Percentiles rank a stretch among this genome's conserved stretches.
These are phyloP conservation scores for Kradibia gibbosae DNA, from an alignment of 1,140 invertebrate genomes.

Conservation along the genomic window DNA sequence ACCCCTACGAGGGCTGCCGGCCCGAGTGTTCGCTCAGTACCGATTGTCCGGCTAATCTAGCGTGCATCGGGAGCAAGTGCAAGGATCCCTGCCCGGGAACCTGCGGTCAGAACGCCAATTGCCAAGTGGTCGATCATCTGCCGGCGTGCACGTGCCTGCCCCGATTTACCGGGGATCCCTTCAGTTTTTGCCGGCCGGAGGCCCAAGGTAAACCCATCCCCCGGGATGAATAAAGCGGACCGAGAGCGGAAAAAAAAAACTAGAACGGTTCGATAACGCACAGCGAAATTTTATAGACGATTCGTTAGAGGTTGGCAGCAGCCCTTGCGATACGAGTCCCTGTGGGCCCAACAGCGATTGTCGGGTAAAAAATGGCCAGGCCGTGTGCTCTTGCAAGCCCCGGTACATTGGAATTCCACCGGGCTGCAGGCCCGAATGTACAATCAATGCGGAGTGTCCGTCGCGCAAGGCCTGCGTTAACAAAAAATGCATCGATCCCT, in stretches of 20 bases:
- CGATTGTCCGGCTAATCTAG: slow-evolving; percentile 76
- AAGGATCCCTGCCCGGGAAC: slow-evolving; percentile 83
- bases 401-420: slow-evolving; percentile 83
- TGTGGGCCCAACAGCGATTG: slow-evolving; percentile 77
- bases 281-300: slow-evolving; percentile 72
- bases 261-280: too few species aligned
- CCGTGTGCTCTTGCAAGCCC: slow-evolving; percentile 83
- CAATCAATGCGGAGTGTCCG: slow-evolving; percentile 83
- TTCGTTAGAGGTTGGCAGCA: slow-evolving; percentile 71
- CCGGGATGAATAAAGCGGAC: not conserved
- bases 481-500: slow-evolving; percentile 86
- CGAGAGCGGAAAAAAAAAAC: slow-evolving; percentile 31
- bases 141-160: slow-evolving; percentile 80
- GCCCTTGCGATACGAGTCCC: slow-evolving; percentile 76
- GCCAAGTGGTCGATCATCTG: slow-evolving; percentile 82
- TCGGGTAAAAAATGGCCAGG: slow-evolving; percentile 73
- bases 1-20: slow-evolving; percentile 78
- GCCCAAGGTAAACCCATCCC: slow-evolving; percentile 66
- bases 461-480: slow-evolving; percentile 82
- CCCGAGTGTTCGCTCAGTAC: slow-evolving; percentile 79
- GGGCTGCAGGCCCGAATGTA: slow-evolving; percentile 84
- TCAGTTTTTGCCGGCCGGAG: slow-evolving; percentile 63
- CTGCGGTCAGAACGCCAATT: slow-evolving; percentile 82
- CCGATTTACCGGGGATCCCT: slow-evolving; percentile 82
- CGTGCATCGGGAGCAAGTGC: slow-evolving; percentile 79